phyloP scores from a whole-genome alignment of 2,797 vertebrate species.

The Anniella stebbinsi region DNA sequence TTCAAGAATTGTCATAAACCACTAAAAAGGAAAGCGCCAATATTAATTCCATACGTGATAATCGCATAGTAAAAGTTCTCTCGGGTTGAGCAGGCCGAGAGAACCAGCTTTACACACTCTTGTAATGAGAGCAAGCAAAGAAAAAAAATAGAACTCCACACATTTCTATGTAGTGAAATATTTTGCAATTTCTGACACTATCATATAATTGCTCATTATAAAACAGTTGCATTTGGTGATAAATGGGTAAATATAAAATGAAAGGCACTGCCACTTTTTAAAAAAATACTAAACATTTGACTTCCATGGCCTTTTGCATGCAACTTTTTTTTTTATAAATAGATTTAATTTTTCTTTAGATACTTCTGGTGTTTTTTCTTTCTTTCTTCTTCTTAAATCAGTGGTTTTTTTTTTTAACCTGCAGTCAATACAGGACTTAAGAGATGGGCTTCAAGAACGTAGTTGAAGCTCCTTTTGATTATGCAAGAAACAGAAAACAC shows the following conservation, averaged over 20 bases:
- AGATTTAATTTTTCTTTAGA: slow-evolving; percentile 76
- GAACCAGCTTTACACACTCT: slow-evolving; percentile 51
- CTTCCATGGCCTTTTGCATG: slow-evolving; percentile 89
- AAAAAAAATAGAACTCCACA: slow-evolving; percentile 14
- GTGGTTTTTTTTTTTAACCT: slow-evolving; percentile 82
- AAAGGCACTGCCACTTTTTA: slow-evolving; percentile 97
- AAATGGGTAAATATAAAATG: slow-evolving; percentile 75
- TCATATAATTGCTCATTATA: slow-evolving; percentile 65
- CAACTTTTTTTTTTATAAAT: slow-evolving; percentile 90
- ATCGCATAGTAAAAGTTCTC: slow-evolving; percentile 48
- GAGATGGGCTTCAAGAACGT: slow-evolving; percentile 69
- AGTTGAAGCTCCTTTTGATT: slow-evolving; percentile 65
- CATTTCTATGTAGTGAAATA: slow-evolving; percentile 64
- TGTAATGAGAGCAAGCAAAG: slow-evolving; percentile 50
- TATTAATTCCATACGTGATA: slow-evolving; percentile 65
- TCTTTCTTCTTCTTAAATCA: slow-evolving; percentile 68
- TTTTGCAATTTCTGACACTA: slow-evolving; percentile 54
- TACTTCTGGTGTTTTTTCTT: not conserved
- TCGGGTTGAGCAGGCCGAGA: slow-evolving; percentile 56
- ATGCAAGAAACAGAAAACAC: slow-evolving; percentile 72
- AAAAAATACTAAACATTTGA: slow-evolving; percentile 81
- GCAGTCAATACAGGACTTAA: slow-evolving; percentile 93
- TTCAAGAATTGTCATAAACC: slow-evolving; percentile 68
- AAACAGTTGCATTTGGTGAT: slow-evolving; percentile 70
- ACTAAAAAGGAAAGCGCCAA: slow-evolving; percentile 77